A percentile compares a stretch with the other conserved stretches of the same genome.
These are phyloP conservation scores for Thripadectes ignobilis DNA, from an alignment of 2,797 vertebrate species.

Conservation along the genomic window DNA sequence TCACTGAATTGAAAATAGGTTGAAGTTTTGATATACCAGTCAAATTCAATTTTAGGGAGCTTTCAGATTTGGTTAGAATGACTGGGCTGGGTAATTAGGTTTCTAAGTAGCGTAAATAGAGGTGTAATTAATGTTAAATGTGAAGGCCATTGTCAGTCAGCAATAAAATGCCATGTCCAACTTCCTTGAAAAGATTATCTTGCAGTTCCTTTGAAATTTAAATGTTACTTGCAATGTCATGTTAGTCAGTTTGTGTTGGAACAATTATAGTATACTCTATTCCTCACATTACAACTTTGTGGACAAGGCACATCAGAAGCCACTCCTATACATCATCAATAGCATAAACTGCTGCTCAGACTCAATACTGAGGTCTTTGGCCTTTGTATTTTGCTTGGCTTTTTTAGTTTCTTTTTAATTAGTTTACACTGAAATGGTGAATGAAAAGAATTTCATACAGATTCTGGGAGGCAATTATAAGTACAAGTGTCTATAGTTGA, in stretches of 20 bases:
- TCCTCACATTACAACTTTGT: not conserved
- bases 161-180: not conserved
- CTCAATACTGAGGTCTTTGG: not conserved
- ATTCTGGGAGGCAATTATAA: not conserved
- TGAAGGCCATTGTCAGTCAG: not conserved
- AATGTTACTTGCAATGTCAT: not conserved
- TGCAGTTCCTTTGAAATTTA: not conserved
- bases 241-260: not conserved
- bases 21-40: not conserved
- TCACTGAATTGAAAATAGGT: not conserved
- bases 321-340: not conserved
- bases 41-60: not conserved
- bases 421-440: not conserved
- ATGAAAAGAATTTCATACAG: not conserved
- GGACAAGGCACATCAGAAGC: not conserved
- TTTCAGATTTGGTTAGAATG: conserved; percentile 13
- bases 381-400: not conserved
- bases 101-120: not conserved
- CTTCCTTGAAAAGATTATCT: not conserved
- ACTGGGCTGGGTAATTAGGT: not conserved
- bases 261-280: rapidly evolving
- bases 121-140: not conserved
- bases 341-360: not conserved
- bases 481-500: not conserved
- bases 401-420: not conserved